Evolutionary conservation across 2,797 vertebrate species (phyloP), one percentile per base, ranked within the genome.

Genomic region (Muraenolepis orangiensis): DNA sequence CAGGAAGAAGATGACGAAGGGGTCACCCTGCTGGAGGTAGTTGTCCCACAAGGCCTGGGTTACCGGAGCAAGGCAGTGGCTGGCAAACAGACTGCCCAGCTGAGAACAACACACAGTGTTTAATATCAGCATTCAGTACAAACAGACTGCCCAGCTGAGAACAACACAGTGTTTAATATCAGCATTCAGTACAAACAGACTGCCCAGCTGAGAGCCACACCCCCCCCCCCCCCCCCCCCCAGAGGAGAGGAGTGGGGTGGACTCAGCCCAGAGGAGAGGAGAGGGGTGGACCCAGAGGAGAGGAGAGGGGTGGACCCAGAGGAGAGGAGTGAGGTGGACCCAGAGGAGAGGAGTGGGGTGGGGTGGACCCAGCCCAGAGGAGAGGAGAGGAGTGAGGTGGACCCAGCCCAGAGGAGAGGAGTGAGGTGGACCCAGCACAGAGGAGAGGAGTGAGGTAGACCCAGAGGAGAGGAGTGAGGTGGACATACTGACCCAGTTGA

Each of bases 1-100:
- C 86, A 99, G 92, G 90, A 98, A 99, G 93, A 98, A 99, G 90
- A 98, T 93, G 86, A 99, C 95, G 90, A 99, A 99, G 72, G 97
- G 96, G 91, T 99, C 97, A 18, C 96, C 95, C 92, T 97, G 95
- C 81, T 97, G 96, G 87, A 99, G 90, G 90, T 98, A 99, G 85
- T 93, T 91, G 88, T 99, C 96, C 98, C 98, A 99, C 91, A 99
- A 91, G 72, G 94, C 87, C 90, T 96, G 95, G 77, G 96, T 98
- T 74, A 98, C 97, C 66, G 97, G 95, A 73, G 89, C 88, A 75
- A 92, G 92, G 91, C 97, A 98, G 90, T 95, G 95, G 87, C 94
- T 96, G 8, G 97, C 95, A 87, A 99, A 99, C 72, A 99, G 90
- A 89, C 97, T 98, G 74, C 96, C 96, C 86, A 98, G 90, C 98